Percentiles rank a stretch among this genome's conserved stretches.
These are phyloP conservation scores for Spisula solida DNA, from an alignment of 2,888 invertebrate species.

Conservation along the genomic window DNA sequence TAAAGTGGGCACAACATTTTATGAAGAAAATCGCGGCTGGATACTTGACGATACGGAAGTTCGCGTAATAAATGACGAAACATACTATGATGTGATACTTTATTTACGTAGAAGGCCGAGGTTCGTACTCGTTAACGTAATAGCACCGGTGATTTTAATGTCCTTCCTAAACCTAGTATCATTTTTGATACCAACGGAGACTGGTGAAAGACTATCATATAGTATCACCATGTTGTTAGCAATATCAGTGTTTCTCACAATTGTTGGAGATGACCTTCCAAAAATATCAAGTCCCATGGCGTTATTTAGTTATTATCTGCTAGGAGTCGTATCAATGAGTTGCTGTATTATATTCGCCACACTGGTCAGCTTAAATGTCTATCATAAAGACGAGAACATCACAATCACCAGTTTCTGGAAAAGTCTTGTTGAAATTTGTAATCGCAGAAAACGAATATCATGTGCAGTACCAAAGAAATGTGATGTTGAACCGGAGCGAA, in stretches of 20 bases:
- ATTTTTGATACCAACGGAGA: conserved; percentile 66
- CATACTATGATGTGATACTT: not conserved
- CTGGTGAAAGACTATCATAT: conserved; percentile 68
- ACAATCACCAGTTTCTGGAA: not conserved
- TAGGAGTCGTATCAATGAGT: conserved; percentile 60
- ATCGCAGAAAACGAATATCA: not conserved
- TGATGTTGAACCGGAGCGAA: not conserved
- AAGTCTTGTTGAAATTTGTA: not conserved
- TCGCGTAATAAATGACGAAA: not conserved
- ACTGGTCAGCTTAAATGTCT: not conserved
- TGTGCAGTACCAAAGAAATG: not conserved
- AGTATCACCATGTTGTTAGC: conserved; percentile 68
- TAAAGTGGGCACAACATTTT: not conserved
- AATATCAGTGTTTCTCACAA: conserved; percentile 70
- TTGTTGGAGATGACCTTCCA: conserved; percentile 70
- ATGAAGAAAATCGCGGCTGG: not conserved
- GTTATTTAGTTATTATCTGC: conserved; percentile 66
- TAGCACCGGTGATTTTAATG: conserved; percentile 68
- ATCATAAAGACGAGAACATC: not conserved
- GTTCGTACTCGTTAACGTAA: conserved; percentile 67
- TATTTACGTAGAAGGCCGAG: conserved; percentile 47
- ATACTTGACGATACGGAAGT: not conserved
- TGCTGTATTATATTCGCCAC: not conserved
- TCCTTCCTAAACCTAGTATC: conserved; percentile 66
- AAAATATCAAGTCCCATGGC: conserved; percentile 68